Conservation (phyloP, 1,140 invertebrate species). For the Theocolax elegans region DNA sequence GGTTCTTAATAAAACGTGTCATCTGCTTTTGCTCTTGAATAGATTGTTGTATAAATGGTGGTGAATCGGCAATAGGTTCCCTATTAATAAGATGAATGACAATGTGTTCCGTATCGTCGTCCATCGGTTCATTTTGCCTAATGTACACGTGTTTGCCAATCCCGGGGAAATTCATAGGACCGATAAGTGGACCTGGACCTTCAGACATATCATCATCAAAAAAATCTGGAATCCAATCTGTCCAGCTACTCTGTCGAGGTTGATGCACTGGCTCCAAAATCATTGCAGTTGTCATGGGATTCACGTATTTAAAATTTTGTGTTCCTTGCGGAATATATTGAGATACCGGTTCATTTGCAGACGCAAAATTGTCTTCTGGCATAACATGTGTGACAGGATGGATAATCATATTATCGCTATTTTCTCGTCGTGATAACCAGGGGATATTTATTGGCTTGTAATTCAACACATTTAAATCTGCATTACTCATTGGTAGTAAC, state of each 20-base stretch:
- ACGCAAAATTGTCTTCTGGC: neutral
- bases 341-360: neutral
- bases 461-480: too few relatives aligned
- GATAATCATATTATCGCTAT: neutral
- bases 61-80: too few relatives aligned
- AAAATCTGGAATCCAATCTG: conserved; percentile 39
- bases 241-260: neutral
- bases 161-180: conserved; percentile 47
- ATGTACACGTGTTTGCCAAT: conserved; percentile 45
- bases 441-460: neutral
- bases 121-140: conserved; percentile 41
- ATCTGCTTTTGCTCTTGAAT: neutral
- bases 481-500: too few relatives aligned
- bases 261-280: conserved; percentile 1
- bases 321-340: neutral
- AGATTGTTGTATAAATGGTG: too few relatives aligned
- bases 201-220: conserved; percentile 16
- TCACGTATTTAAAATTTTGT: neutral
- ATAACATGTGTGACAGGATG: neutral
- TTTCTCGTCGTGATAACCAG: neutral
- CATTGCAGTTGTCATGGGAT: neutral
- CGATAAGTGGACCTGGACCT: conserved; percentile 43
- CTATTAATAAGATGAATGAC: conserved; percentile 43
- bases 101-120: conserved; percentile 40
- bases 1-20: neutral